These are phyloP conservation scores for Meriones unguiculatus DNA, from an alignment of 2,113 vertebrate genomes.

Conservation along the genomic window DNA sequence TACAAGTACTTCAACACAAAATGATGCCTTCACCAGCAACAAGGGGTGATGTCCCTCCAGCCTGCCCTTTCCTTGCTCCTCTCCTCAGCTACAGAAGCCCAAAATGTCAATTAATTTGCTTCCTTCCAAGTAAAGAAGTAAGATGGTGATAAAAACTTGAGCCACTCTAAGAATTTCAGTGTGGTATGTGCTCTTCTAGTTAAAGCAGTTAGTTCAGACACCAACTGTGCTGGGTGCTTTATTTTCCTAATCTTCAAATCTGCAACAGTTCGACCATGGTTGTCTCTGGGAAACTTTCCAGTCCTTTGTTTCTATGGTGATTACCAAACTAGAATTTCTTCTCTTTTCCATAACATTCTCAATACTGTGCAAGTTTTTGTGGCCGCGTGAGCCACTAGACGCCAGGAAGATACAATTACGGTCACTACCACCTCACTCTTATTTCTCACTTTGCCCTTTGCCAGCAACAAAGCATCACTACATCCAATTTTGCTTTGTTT, in stretches of 20 bases:
- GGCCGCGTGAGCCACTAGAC: background rate
- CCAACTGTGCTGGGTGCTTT: background rate
- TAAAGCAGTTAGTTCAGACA: background rate
- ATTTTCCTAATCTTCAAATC: background rate
- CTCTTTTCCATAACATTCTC: background rate
- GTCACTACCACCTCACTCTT: background rate
- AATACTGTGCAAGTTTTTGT: background rate
- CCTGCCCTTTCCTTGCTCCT: background rate
- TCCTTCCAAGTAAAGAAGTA: background rate
- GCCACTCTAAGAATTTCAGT: background rate
- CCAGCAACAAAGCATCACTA: background rate
- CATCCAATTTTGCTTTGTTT: background rate
- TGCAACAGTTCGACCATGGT: background rate
- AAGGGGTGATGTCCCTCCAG: background rate
- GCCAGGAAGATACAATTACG: background rate
- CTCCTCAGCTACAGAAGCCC: background rate
- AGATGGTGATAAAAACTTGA: constrained; percentile 22
- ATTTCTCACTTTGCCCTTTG: background rate
- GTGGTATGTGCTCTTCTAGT: background rate
- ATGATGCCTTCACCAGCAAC: background rate
- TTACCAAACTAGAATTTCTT: background rate
- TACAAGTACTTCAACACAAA: background rate
- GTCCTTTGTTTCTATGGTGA: constrained; percentile 22
- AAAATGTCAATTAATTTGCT: background rate
- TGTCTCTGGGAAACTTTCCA: background rate